Conservation (phyloP, 2,797 vertebrate genomes). For the Gadopsis marmoratus region DNA sequence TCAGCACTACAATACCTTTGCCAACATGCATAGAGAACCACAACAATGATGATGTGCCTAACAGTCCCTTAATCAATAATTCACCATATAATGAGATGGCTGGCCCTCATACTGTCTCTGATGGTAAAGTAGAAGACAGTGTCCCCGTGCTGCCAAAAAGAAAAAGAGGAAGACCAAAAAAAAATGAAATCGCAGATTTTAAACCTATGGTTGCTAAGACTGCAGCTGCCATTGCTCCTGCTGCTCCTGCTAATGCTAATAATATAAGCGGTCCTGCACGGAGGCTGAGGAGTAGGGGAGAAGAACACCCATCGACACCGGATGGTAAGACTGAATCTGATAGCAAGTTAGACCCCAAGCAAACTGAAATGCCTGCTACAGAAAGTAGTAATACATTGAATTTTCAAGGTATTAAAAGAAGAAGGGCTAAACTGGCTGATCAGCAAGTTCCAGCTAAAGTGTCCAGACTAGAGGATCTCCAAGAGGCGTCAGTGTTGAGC, state of each 20-base stretch:
- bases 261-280: slow-evolving; percentile 18
- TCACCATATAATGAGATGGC: slow-evolving; percentile 30
- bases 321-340: slow-evolving; percentile 26
- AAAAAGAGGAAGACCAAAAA: slow-evolving; percentile 68
- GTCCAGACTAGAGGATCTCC: slow-evolving; percentile 49
- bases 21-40: slow-evolving; percentile 40
- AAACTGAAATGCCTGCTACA: neutral
- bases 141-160: slow-evolving; percentile 34
- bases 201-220: neutral
- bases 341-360: neutral
- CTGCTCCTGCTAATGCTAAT: slow-evolving; percentile 3
- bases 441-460: slow-evolving; percentile 61
- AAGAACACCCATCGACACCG: slow-evolving; percentile 1
- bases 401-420: slow-evolving; percentile 43
- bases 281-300: slow-evolving; percentile 61
- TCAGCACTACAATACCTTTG: slow-evolving; percentile 41
- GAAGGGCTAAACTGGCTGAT: slow-evolving; percentile 31
- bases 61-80: slow-evolving; percentile 16
- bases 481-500: slow-evolving; percentile 15
- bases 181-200: neutral
- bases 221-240: neutral
- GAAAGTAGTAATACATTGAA: neutral
- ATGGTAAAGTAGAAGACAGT: slow-evolving; percentile 12
- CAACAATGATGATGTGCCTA: slow-evolving; percentile 30
- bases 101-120: slow-evolving; percentile 9